Percentiles rank a stretch among this genome's conserved stretches.
Conservation (phyloP, 2,888 invertebrate genomes). For the Lathronympha strigana region DNA sequence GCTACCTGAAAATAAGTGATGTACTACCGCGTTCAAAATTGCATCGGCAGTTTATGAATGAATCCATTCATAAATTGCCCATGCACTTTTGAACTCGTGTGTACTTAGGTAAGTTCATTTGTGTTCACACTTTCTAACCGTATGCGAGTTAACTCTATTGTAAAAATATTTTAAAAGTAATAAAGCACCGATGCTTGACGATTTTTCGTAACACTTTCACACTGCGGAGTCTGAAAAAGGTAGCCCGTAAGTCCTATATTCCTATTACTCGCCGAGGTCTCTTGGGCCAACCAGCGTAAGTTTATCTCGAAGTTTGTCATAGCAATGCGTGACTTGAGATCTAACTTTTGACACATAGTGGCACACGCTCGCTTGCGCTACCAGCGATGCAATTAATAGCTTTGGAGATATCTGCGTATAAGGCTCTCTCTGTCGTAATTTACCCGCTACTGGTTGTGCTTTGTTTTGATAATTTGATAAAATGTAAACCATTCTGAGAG, state of each 20-base stretch:
- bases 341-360: neutral
- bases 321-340: neutral
- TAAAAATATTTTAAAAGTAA: neutral
- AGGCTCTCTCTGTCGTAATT: constrained; percentile 38
- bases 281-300: neutral
- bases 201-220: neutral
- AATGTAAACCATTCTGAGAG: constrained; percentile 13
- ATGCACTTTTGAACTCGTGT: no score
- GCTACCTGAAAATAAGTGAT: no score
- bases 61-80: no score
- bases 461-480: constrained; percentile 32
- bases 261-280: neutral
- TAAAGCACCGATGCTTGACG: neutral
- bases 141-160: no score
- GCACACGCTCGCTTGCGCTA: neutral
- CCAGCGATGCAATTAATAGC: neutral
- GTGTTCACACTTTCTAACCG: no score
- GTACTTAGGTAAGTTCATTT: no score
- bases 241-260: neutral
- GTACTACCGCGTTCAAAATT: no score
- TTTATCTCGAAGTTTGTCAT: neutral
- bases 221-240: neutral
- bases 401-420: constrained; percentile 19
- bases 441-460: constrained; percentile 22
- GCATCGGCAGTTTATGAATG: no score